Conservation (phyloP, 2,888 invertebrate species). For the Agonopterix alstromeriana region DNA sequence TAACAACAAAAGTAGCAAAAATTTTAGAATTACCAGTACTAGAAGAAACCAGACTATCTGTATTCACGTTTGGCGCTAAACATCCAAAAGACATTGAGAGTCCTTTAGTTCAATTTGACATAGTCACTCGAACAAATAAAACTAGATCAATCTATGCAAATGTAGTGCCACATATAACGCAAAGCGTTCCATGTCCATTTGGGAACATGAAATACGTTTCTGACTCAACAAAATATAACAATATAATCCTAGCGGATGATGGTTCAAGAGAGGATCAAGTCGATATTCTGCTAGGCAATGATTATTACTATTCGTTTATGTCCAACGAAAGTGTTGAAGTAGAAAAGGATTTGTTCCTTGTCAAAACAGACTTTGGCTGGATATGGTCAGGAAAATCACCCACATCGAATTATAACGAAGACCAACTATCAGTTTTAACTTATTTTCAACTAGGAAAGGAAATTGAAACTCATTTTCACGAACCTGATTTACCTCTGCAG, state of each 20-base stretch:
- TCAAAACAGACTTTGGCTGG: slow-evolving; percentile 17
- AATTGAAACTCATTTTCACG: too few species aligned
- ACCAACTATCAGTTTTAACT: not conserved
- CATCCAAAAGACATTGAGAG: slow-evolving; percentile 2
- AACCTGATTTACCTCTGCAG: slow-evolving; percentile 12
- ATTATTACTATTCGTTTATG: slow-evolving; percentile 16
- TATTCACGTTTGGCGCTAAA: slow-evolving; percentile 5
- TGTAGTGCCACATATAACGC: not conserved
- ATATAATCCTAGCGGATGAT: slow-evolving; percentile 11
- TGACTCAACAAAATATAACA: not conserved
- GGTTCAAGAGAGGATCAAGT: slow-evolving; percentile 7
- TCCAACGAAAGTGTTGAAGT: slow-evolving; percentile 7
- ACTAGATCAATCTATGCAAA: not conserved
- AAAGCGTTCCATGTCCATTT: slow-evolving; percentile 9
- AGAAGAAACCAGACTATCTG: not conserved
- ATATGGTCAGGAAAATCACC: slow-evolving; percentile 8
- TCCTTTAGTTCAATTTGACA: slow-evolving; percentile 5
- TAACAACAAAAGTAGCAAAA: not conserved
- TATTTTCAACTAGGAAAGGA: too few species aligned
- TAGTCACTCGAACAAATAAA: slow-evolving; percentile 10
- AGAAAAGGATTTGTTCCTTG: slow-evolving; percentile 11
- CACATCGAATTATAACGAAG: not conserved
- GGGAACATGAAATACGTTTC: slow-evolving; percentile 9
- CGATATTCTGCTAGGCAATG: slow-evolving; percentile 15
- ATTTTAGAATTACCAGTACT: not conserved